These are phyloP conservation scores for Dryas iulia DNA, from an alignment of 1,140 invertebrate genomes.

Conservation along the genomic window DNA sequence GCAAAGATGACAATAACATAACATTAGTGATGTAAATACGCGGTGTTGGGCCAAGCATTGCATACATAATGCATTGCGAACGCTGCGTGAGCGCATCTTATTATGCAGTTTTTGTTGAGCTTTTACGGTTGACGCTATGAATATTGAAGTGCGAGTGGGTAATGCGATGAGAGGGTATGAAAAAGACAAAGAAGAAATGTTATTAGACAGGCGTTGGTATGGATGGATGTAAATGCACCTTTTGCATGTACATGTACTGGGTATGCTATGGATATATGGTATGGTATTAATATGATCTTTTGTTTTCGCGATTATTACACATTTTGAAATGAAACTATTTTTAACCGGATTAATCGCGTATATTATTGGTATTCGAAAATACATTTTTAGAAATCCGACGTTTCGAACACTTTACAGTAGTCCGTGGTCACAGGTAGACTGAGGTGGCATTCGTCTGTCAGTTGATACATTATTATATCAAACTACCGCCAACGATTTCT, in stretches of 20 bases:
- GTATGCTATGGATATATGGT: too few relatives aligned
- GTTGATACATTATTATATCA: too few relatives aligned
- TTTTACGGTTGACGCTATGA: constrained; percentile 1
- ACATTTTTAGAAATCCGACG: too few relatives aligned
- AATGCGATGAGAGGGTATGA: background rate
- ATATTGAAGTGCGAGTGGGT: background rate
- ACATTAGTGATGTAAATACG: background rate
- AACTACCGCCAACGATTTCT: too few relatives aligned
- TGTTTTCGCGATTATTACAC: too few relatives aligned
- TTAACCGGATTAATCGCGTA: too few relatives aligned
- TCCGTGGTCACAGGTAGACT: too few relatives aligned
- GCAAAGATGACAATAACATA: background rate
- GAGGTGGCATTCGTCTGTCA: too few relatives aligned
- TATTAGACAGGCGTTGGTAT: background rate
- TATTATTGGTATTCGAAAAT: too few relatives aligned
- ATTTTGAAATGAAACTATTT: too few relatives aligned
- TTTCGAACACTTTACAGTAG: too few relatives aligned
- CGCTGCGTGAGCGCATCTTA: background rate
- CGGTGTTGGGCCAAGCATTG: background rate
- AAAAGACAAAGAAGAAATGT: background rate
- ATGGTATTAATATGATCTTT: too few relatives aligned
- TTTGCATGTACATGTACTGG: background rate
- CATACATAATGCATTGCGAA: background rate
- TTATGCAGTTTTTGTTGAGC: constrained; percentile 1
- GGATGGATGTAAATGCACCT: background rate